Percentiles rank a stretch among this genome's conserved stretches.
phyloP scores from a whole-genome alignment of 2,113 vertebrate genomes.

The Mionectes macconnelli region DNA sequence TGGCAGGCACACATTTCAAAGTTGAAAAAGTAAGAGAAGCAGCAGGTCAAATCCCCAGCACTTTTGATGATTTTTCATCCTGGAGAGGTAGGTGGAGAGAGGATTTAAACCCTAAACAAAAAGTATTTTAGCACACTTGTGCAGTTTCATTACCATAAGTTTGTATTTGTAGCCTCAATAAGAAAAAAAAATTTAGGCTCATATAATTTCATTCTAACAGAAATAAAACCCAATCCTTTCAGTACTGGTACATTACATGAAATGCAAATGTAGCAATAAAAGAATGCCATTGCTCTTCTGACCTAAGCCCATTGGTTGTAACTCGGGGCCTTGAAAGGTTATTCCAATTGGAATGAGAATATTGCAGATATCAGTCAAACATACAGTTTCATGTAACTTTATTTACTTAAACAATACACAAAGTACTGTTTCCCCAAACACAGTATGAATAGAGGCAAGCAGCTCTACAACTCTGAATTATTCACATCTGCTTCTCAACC shows the following conservation, averaged over 20 bases:
- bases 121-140: background rate
- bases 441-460: background rate
- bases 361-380: background rate
- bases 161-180: background rate
- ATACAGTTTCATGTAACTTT: background rate
- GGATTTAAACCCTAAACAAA: background rate
- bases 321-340: background rate
- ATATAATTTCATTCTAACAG: background rate
- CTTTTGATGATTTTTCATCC: slow-evolving; percentile 25
- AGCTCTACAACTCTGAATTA: background rate
- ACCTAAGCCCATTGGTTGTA: background rate
- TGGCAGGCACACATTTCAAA: slow-evolving; percentile 27
- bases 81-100: background rate
- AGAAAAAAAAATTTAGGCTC: background rate
- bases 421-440: background rate
- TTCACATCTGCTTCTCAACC: background rate
- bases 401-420: background rate
- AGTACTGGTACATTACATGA: background rate
- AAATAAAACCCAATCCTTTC: background rate
- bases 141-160: background rate
- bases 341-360: background rate
- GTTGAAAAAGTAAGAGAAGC: slow-evolving; percentile 26
- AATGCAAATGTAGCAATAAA: background rate
- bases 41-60: slow-evolving; percentile 2
- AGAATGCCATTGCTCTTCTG: background rate